These are phyloP conservation scores for Hycleus cichorii DNA, from an alignment of 1,140 invertebrate genomes.

Conservation along the genomic window DNA sequence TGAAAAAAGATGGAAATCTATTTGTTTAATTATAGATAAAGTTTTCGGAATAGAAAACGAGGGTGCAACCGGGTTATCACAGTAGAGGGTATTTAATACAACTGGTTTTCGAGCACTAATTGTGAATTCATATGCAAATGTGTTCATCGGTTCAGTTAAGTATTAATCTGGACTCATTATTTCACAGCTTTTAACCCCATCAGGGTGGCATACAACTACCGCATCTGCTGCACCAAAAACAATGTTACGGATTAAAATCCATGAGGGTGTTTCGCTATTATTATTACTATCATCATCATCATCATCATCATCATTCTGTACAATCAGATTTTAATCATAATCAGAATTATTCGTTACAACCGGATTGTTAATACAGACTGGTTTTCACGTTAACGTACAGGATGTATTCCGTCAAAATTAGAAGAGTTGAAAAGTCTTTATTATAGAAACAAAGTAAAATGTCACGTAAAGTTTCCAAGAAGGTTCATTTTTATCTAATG, in stretches of 20 bases:
- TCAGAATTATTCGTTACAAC: too few species aligned
- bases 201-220: slow-evolving; percentile 17
- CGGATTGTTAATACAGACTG: too few species aligned
- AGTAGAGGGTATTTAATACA: slow-evolving; percentile 13
- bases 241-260: slow-evolving; percentile 25
- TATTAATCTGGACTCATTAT: slow-evolving; percentile 38
- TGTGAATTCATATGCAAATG: slow-evolving; percentile 39
- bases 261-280: slow-evolving; percentile 20
- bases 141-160: slow-evolving; percentile 32
- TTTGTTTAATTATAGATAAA: not conserved
- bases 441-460: too few species aligned
- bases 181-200: slow-evolving; percentile 35
- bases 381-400: too few species aligned
- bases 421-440: too few species aligned
- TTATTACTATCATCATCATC: slow-evolving; percentile 17
- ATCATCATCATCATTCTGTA: slow-evolving; percentile 3
- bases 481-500: slow-evolving; percentile 14
- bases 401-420: too few species aligned
- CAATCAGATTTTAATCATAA: not conserved
- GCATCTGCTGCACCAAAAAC: slow-evolving; percentile 34
- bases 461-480: slow-evolving; percentile 6
- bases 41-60: too few species aligned
- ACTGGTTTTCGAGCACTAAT: slow-evolving; percentile 24
- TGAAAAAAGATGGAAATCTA: not conserved
- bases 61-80: too few species aligned